Conservation (phyloP, 1,140 invertebrate genomes). For the Pollicipes pollicipes region DNA sequence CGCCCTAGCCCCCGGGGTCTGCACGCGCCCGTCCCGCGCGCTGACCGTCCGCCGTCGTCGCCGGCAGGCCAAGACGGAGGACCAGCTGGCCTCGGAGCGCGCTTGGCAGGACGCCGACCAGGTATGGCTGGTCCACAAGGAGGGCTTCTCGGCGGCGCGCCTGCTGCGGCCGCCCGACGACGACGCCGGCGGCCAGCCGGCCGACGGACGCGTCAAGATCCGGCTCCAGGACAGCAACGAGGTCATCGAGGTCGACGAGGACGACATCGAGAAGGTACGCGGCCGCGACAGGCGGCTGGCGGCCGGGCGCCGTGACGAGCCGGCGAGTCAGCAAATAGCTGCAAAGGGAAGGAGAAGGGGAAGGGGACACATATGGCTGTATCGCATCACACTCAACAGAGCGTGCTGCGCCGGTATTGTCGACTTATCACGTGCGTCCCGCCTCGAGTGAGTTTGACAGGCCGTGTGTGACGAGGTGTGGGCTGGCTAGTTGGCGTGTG, state of each 20-base stretch:
- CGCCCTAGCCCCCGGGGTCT: too few relatives aligned
- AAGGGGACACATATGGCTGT: too few relatives aligned
- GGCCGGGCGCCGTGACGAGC: not conserved
- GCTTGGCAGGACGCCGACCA: conserved; percentile 54
- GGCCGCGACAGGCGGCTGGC: not conserved
- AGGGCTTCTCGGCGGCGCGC: conserved; percentile 60
- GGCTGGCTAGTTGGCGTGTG: too few relatives aligned
- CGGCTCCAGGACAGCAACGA: conserved; percentile 58
- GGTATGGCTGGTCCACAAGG: conserved; percentile 76
- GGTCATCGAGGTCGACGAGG: conserved; percentile 67
- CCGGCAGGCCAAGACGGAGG: not conserved
- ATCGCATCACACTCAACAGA: too few relatives aligned
- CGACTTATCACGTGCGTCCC: too few relatives aligned
- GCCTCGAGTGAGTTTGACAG: too few relatives aligned
- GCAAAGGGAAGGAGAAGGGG: too few relatives aligned
- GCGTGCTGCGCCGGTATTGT: too few relatives aligned
- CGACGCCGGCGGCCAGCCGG: conserved; percentile 21
- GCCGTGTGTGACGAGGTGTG: too few relatives aligned
- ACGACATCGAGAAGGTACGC: conserved; percentile 68
- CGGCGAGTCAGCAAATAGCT: not conserved
- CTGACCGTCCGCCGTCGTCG: not conserved
- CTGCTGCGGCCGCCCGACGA: conserved; percentile 30
- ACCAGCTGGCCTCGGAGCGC: not conserved
- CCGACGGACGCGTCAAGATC: conserved; percentile 48
- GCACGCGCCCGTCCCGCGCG: too few relatives aligned